phyloP scores from a whole-genome alignment of 2,113 vertebrate species.

The Pycnonotus jocosus region DNA sequence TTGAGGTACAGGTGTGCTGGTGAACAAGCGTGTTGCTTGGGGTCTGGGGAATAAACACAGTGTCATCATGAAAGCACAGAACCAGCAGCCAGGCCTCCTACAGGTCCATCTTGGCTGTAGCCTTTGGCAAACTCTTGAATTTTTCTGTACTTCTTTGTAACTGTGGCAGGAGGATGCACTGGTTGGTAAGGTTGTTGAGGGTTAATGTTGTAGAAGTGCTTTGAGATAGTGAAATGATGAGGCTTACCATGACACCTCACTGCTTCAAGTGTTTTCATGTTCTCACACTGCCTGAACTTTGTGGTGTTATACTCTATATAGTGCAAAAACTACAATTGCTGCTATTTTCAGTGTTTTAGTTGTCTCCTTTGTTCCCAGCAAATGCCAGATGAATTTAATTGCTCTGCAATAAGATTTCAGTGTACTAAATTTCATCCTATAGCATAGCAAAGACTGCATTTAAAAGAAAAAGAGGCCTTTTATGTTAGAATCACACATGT shows the following conservation, averaged over 20 bases:
- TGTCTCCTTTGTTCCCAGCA: background rate
- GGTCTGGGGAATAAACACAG: background rate
- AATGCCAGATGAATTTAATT: background rate
- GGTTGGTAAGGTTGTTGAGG: background rate
- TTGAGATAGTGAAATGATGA: background rate
- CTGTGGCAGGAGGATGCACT: background rate
- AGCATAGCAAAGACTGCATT: background rate
- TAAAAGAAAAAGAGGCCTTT: background rate
- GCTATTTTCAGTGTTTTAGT: background rate
- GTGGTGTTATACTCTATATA: background rate
- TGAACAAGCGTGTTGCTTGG: background rate
- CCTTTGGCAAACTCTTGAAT: background rate
- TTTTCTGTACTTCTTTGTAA: fast-evolving
- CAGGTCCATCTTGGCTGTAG: background rate
- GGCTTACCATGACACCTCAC: background rate
- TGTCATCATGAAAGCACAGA: background rate
- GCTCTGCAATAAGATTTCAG: background rate
- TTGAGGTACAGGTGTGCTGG: background rate
- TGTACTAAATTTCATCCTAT: background rate
- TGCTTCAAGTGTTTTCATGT: background rate
- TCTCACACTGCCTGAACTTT: background rate
- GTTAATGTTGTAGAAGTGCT: background rate
- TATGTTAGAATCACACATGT: background rate
- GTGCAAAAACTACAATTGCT: background rate
- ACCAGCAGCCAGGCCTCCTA: background rate